These are phyloP conservation scores for Sclerurus mexicanus DNA, from an alignment of 2,113 vertebrate species.

Conservation along the genomic window DNA sequence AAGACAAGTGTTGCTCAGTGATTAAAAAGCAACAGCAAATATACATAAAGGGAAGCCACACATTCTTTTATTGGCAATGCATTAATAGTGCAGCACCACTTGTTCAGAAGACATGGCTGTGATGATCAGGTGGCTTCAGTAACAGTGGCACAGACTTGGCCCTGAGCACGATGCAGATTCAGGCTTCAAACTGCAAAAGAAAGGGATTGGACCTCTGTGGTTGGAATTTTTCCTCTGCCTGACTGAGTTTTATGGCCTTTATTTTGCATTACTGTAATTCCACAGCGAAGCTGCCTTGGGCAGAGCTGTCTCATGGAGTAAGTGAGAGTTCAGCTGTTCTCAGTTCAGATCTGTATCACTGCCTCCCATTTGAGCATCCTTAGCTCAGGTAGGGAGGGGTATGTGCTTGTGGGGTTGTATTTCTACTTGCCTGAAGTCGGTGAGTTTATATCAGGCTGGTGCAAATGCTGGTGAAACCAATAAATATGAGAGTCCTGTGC, in stretches of 20 bases:
- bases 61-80: fast-evolving
- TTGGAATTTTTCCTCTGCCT: neutral
- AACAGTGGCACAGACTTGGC: neutral
- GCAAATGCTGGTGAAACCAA: neutral
- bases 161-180: neutral
- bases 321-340: neutral
- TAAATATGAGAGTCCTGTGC: neutral
- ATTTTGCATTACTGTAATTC: neutral
- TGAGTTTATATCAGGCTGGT: neutral
- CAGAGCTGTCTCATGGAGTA: neutral
- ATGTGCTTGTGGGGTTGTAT: too few relatives aligned
- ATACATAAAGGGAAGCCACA: fast-evolving
- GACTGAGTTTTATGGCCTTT: neutral
- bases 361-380: neutral
- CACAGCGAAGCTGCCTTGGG: neutral
- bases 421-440: neutral
- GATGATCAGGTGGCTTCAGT: neutral
- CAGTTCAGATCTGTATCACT: neutral
- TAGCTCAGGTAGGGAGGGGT: neutral
- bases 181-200: neutral
- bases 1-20: neutral
- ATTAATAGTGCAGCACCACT: neutral
- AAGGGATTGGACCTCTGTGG: neutral
- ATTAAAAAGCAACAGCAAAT: neutral
- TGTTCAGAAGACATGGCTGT: fast-evolving